Conservation (phyloP, 2,888 invertebrate genomes). For the Archaeoteleia sp. region DNA sequence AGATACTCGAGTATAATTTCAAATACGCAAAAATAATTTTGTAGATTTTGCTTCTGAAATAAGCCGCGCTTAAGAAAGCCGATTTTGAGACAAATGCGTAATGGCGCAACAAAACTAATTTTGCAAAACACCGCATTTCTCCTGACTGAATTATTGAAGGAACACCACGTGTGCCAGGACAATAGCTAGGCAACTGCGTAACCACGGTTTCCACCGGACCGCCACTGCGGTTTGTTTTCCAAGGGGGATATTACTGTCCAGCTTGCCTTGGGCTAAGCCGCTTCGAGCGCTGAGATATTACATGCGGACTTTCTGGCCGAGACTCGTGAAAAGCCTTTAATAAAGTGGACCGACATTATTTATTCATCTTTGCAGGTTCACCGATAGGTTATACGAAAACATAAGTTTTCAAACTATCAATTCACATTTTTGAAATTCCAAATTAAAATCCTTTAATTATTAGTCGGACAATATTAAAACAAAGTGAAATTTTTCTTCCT, state of each 20-base stretch:
- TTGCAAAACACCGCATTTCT: conserved; percentile 64
- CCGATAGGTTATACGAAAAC: too few species aligned
- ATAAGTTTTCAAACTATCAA: too few species aligned
- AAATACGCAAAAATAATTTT: conserved; percentile 9
- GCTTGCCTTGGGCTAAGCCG: conserved; percentile 54
- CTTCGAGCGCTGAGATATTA: conserved; percentile 52
- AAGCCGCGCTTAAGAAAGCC: conserved; percentile 13
- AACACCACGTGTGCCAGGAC: conserved; percentile 25
- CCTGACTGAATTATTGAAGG: conserved; percentile 62
- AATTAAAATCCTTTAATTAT: too few species aligned
- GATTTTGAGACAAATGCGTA: conserved; percentile 10
- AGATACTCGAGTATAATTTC: conserved; percentile 15
- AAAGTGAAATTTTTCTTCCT: too few species aligned
- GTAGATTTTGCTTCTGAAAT: background rate
- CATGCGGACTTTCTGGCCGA: conserved; percentile 1
- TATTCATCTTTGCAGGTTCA: conserved; percentile 40
- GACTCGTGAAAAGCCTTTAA: conserved; percentile 47
- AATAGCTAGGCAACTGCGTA: conserved; percentile 39
- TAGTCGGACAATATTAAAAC: too few species aligned
- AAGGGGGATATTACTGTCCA: conserved; percentile 54
- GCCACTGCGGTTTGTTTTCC: conserved; percentile 32
- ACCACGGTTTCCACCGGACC: conserved; percentile 16
- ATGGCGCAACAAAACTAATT: conserved; percentile 62
- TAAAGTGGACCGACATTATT: conserved; percentile 35
- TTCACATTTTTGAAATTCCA: too few species aligned